Conservation (phyloP, 2,888 invertebrate genomes). For the Drosophila tripunctata region DNA sequence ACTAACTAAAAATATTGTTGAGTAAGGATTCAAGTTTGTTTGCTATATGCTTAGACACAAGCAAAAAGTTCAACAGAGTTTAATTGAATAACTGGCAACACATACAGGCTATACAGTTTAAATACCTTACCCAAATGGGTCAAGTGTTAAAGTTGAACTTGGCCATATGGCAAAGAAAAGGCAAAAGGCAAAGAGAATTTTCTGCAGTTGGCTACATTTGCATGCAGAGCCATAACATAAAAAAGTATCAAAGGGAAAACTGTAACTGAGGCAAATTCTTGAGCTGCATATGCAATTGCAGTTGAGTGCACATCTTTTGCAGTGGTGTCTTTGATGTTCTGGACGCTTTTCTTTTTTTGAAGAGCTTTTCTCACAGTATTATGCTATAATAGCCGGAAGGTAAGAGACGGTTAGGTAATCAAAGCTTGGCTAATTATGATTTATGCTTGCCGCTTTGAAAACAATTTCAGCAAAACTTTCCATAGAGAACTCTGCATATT, state of each 20-base stretch:
- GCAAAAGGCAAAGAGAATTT: neutral
- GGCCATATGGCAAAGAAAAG: conserved; percentile 14
- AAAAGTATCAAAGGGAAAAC: conserved; percentile 19
- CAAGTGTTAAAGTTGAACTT: conserved; percentile 67
- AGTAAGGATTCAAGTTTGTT: neutral
- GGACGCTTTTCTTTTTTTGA: conserved; percentile 11
- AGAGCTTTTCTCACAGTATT: neutral
- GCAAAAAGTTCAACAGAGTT: neutral
- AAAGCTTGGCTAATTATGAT: conserved; percentile 48
- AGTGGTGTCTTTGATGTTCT: conserved; percentile 36
- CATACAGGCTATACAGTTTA: conserved; percentile 23
- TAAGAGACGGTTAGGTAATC: conserved; percentile 3
- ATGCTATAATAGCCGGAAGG: conserved; percentile 13
- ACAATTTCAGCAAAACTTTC: conserved; percentile 26
- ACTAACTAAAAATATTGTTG: neutral
- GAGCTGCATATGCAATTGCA: conserved; percentile 39
- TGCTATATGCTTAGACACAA: neutral
- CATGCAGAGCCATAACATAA: conserved; percentile 6
- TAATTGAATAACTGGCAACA: conserved; percentile 29
- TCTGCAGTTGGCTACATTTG: conserved; percentile 6
- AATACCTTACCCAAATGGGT: conserved; percentile 45
- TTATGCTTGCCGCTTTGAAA: conserved; percentile 40
- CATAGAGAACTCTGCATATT: conserved; percentile 6
- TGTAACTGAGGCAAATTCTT: conserved; percentile 17
- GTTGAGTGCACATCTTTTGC: conserved; percentile 51